Percentiles rank a stretch among this genome's conserved stretches.
Conservation (phyloP, 2,888 invertebrate genomes). For the Mechanitis mazaeus region DNA sequence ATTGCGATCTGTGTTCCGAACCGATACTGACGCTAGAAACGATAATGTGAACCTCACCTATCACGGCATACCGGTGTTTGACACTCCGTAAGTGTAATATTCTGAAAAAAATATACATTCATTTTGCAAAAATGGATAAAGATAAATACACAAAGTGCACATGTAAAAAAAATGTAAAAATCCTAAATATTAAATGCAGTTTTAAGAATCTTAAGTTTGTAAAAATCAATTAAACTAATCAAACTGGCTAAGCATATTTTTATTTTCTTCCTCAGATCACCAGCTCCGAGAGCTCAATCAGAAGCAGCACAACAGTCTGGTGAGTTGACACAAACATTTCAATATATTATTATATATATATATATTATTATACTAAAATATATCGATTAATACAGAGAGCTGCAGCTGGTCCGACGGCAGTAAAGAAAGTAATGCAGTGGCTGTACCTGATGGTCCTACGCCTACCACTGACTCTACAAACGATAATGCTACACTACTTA, state of each 20-base stretch:
- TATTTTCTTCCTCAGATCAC: constrained; percentile 39
- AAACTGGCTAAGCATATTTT: no score
- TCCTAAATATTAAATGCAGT: no score
- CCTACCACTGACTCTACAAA: constrained; percentile 46
- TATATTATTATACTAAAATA: background rate
- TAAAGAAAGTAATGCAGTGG: constrained; percentile 48
- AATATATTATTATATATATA: background rate
- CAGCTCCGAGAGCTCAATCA: constrained; percentile 56
- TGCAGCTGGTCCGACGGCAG: constrained; percentile 66
- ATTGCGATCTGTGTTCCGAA: constrained; percentile 61
- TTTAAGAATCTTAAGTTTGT: no score
- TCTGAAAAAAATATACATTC: constrained; percentile 1
- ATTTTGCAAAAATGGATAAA: no score
- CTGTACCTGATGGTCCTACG: constrained; percentile 28
- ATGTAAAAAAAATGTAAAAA: no score
- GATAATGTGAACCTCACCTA: constrained; percentile 52
- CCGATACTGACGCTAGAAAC: constrained; percentile 44
- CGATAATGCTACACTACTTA: constrained; percentile 59
- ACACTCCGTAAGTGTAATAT: constrained; percentile 50
- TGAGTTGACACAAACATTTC: background rate
- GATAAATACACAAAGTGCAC: no score
- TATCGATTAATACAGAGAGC: constrained; percentile 40
- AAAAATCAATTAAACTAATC: no score
- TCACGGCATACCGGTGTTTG: constrained; percentile 56
- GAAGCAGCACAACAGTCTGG: constrained; percentile 57